These are phyloP conservation scores for Thryonomys swinderianus DNA, from an alignment of 2,113 vertebrate species.

Conservation along the genomic window DNA sequence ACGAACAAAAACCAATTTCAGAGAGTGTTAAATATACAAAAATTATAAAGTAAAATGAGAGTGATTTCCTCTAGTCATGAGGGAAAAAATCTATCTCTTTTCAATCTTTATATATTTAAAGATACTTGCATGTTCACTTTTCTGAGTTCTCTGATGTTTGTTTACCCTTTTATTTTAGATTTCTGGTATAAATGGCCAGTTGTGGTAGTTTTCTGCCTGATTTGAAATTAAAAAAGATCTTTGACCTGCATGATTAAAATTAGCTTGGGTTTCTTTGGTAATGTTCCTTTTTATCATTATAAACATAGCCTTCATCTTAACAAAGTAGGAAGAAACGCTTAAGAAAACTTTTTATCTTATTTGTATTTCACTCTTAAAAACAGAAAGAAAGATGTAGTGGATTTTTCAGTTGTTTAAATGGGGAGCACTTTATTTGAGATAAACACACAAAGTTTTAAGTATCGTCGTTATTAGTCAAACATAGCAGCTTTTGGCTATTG, in stretches of 20 bases:
- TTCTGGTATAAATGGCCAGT: not conserved
- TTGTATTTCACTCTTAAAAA: constrained; percentile 57
- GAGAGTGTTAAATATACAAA: constrained; percentile 64
- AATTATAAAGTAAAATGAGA: constrained; percentile 70
- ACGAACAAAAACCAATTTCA: constrained; percentile 43
- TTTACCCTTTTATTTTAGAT: not conserved
- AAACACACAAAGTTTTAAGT: constrained; percentile 73
- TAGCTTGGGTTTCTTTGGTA: constrained; percentile 40
- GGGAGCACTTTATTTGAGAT: constrained; percentile 71
- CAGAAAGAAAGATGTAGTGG: not conserved
- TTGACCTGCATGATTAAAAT: constrained; percentile 43
- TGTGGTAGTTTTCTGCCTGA: not conserved
- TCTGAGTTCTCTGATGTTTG: not conserved
- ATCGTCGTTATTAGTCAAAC: constrained; percentile 64
- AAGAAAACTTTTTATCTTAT: constrained; percentile 28
- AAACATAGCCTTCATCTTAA: constrained; percentile 43
- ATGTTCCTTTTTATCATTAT: not conserved
- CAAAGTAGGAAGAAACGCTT: constrained; percentile 24
- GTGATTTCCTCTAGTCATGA: not conserved
- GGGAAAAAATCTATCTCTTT: not conserved
- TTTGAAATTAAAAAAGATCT: not conserved
- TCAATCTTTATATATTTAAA: not conserved
- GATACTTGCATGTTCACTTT: not conserved
- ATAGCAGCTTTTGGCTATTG: constrained; percentile 62
- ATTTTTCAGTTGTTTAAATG: constrained; percentile 32